Evolutionary conservation across 2,797 vertebrate genomes (phyloP).

Genomic region (Strix occidentalis): DNA sequence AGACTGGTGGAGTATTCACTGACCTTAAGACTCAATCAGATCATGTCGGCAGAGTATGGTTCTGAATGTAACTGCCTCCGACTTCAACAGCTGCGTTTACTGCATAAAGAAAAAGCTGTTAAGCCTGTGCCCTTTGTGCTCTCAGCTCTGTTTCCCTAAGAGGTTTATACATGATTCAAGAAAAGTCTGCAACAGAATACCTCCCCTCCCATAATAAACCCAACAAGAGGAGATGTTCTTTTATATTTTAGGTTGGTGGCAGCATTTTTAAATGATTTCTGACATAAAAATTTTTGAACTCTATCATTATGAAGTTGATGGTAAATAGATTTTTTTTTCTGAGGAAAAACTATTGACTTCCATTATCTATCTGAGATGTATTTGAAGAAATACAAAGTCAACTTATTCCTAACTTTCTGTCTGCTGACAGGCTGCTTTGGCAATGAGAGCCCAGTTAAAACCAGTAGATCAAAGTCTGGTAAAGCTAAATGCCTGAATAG

Average conservation of each 20-base stretch:
- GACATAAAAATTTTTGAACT: not conserved
- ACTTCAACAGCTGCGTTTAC: slow-evolving; percentile 42
- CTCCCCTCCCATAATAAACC: not conserved
- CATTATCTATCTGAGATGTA: not conserved
- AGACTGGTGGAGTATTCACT: not conserved
- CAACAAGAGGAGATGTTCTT: not conserved
- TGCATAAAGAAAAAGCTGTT: slow-evolving; percentile 35
- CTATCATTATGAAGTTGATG: not conserved
- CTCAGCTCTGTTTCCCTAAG: slow-evolving; percentile 31
- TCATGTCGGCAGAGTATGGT: not conserved
- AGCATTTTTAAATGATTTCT: not conserved
- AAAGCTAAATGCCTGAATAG: not conserved
- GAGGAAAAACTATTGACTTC: not conserved
- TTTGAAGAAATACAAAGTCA: not conserved
- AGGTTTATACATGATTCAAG: slow-evolving; percentile 21
- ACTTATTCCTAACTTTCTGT: not conserved
- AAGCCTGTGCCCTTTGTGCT: slow-evolving; percentile 15
- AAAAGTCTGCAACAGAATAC: not conserved
- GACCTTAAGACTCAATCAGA: slow-evolving; percentile 4
- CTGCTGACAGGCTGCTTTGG: not conserved
- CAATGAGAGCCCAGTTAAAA: slow-evolving; percentile 8
- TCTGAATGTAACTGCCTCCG: slow-evolving; percentile 17
- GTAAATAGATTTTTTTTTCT: not conserved
- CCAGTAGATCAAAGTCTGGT: not conserved
- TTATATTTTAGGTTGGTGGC: not conserved